A percentile compares a stretch with the other conserved stretches of the same genome.
phyloP scores from a whole-genome alignment of 1,140 invertebrate species.

The Habropoda laboriosa region DNA sequence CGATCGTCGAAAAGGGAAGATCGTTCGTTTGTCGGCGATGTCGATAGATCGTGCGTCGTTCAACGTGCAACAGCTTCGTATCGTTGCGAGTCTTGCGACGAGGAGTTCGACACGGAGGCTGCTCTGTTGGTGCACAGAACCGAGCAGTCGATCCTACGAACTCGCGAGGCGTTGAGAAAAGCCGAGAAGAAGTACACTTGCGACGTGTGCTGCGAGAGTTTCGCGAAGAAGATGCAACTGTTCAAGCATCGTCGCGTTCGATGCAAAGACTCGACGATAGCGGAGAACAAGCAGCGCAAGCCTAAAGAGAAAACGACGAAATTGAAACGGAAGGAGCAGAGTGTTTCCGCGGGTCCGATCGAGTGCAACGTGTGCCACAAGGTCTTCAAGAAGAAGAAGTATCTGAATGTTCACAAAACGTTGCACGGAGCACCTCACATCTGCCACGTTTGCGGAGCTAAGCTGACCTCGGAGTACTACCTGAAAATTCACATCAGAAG shows the following conservation, averaged over 20 bases:
- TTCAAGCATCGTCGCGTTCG: slow-evolving; percentile 81
- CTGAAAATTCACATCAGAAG: slow-evolving; percentile 71
- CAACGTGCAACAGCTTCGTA: background rate
- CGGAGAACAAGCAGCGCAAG: slow-evolving; percentile 58
- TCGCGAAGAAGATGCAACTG: slow-evolving; percentile 81
- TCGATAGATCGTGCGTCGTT: slow-evolving; percentile 8
- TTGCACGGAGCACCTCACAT: slow-evolving; percentile 63
- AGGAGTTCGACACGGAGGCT: slow-evolving; percentile 51
- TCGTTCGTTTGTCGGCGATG: slow-evolving; percentile 10
- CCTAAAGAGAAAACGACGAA: slow-evolving; percentile 78
- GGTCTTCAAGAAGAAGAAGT: slow-evolving; percentile 72
- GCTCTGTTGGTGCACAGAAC: slow-evolving; percentile 63
- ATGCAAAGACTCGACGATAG: background rate
- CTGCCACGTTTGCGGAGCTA: slow-evolving; percentile 73
- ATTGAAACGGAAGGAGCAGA: background rate
- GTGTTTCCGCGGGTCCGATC: slow-evolving; percentile 89
- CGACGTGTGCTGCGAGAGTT: slow-evolving; percentile 83
- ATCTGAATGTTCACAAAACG: slow-evolving; percentile 67
- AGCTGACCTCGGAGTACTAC: slow-evolving; percentile 66
- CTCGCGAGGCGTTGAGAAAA: slow-evolving; percentile 56
- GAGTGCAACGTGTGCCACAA: slow-evolving; percentile 81
- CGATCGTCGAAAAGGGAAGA: background rate
- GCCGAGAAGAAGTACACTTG: slow-evolving; percentile 76
- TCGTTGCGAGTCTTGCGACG: slow-evolving; percentile 69
- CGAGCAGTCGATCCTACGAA: slow-evolving; percentile 63